Percentiles rank a stretch among this genome's conserved stretches.
phyloP scores from a whole-genome alignment of 2,113 vertebrate genomes.

The Melanotaenia duboulayi region DNA sequence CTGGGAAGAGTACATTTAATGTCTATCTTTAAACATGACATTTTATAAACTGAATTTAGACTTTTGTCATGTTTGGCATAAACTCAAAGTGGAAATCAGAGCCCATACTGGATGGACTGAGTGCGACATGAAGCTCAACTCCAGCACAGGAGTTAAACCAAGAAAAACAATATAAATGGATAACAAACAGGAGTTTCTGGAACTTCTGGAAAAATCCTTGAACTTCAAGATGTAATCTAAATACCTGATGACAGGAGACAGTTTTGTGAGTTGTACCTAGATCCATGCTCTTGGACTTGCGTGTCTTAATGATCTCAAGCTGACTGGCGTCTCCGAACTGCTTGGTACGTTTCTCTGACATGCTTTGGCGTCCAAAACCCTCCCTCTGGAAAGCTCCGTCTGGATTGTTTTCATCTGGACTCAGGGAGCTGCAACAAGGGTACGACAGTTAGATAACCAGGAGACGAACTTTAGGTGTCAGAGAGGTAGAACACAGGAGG shows the following conservation, averaged over 20 bases:
- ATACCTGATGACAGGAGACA: neutral
- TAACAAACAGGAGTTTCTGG: fast-evolving
- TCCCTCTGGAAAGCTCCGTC: slow-evolving; percentile 94
- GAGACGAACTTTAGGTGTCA: too few species aligned
- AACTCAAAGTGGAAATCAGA: too few species aligned
- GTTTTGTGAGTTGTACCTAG: slow-evolving; percentile 84
- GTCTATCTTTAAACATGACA: too few species aligned
- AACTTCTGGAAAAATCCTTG: neutral
- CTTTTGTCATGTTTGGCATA: too few species aligned
- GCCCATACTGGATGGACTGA: too few species aligned
- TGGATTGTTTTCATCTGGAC: slow-evolving; percentile 88
- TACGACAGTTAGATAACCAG: too few species aligned
- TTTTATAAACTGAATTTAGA: too few species aligned
- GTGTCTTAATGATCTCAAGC: slow-evolving; percentile 94
- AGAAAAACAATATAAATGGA: too few species aligned
- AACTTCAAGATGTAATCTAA: neutral
- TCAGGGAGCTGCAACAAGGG: slow-evolving; percentile 85
- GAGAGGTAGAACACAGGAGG: too few species aligned
- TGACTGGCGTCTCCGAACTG: slow-evolving; percentile 92
- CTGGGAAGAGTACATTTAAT: too few species aligned
- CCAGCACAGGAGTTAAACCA: too few species aligned
- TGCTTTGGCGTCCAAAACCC: slow-evolving; percentile 97
- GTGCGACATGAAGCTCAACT: too few species aligned
- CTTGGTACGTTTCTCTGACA: slow-evolving; percentile 98
- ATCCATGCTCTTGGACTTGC: slow-evolving; percentile 99